Evolutionary conservation across 2,888 invertebrate species (phyloP), one percentile per base, ranked within the genome.

Genomic region (Rhyacophila evoluta): DNA sequence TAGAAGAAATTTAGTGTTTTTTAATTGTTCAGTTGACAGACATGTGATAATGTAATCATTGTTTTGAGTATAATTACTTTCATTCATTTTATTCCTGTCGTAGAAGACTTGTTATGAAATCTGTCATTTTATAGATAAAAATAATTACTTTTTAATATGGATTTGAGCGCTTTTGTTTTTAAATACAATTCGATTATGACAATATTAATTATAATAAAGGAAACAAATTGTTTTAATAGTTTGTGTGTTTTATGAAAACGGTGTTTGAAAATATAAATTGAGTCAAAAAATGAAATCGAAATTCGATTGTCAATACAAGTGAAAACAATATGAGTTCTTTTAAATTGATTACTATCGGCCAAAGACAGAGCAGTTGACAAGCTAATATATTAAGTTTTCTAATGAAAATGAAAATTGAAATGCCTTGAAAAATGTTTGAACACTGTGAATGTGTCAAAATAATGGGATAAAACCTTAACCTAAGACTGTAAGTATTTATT

Each of bases 1-100:
- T 55, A 15, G 2, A 55, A n/a, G 25, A 55, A 55, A 55, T 55
- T 55, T 55, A 55, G 55, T 55, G 55, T 55, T 55, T 55, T 55
- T 55, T 55, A 55, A 55, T 55, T 55, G 25, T 25, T 15, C 8
- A 12, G 55, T 25, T 55, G 55, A 55, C 55, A 55, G 55, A 25
- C 55, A 25, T 55, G 55, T 55, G 55, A 55, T 55, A 55, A 55
- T 8, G 19, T 19, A 55, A 55, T 55, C 55, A 55, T 15, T 55
- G 25, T 5, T 25, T 25, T 19, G 55, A n/a, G 19, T 19, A 55
- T 55, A 55, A 19, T 55, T 55, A 55, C 55, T 55, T 55, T 55
- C 55, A 55, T 19, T 19, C 55, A 19, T 55, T 19, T 55, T 55
- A 25, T n/a, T n/a, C n/a, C n/a, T n/a, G n/a, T n/a, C n/a, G n/a